These are phyloP conservation scores for Callionymus lyra DNA, from an alignment of 2,113 vertebrate species.

Conservation along the genomic window DNA sequence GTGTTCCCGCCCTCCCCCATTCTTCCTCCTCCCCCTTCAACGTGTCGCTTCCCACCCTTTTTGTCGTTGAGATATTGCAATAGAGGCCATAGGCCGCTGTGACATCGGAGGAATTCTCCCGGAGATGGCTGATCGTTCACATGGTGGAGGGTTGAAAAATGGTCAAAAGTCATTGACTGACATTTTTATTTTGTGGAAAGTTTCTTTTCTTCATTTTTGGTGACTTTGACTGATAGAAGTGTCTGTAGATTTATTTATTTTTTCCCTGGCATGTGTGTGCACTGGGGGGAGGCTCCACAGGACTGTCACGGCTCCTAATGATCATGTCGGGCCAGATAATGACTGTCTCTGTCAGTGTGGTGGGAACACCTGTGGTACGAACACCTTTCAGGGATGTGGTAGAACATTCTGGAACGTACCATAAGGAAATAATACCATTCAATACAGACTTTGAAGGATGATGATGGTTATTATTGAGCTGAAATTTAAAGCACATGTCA, in stretches of 20 bases:
- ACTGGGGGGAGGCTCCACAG: slow-evolving; percentile 33
- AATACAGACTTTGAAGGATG: slow-evolving; percentile 7
- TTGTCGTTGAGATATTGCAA: slow-evolving; percentile 30
- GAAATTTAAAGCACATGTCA: too few species aligned
- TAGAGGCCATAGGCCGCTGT: slow-evolving; percentile 28
- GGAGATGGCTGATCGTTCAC: slow-evolving; percentile 57
- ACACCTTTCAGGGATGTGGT: slow-evolving; percentile 42
- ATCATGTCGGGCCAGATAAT: slow-evolving; percentile 59
- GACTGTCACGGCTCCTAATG: slow-evolving; percentile 50
- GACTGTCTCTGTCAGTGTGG: slow-evolving; percentile 42
- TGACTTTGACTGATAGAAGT: slow-evolving; percentile 29
- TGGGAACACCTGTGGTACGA: slow-evolving; percentile 52
- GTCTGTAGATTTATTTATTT: slow-evolving; percentile 18
- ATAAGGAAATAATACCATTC: slow-evolving; percentile 37
- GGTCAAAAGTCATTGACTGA: slow-evolving; percentile 65
- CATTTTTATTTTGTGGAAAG: slow-evolving; percentile 49
- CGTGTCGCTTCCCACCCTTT: slow-evolving; percentile 8
- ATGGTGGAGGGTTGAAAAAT: slow-evolving; percentile 58
- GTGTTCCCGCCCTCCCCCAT: neutral
- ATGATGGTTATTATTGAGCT: too few species aligned
- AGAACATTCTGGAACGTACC: slow-evolving; percentile 31
- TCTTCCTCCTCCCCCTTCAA: neutral
- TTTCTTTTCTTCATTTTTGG: slow-evolving; percentile 30
- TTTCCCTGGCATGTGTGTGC: too few species aligned
- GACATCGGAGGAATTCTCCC: slow-evolving; percentile 46